These are phyloP conservation scores for Cyclopterus lumpus DNA, from an alignment of 2,797 vertebrate species.

Conservation along the genomic window DNA sequence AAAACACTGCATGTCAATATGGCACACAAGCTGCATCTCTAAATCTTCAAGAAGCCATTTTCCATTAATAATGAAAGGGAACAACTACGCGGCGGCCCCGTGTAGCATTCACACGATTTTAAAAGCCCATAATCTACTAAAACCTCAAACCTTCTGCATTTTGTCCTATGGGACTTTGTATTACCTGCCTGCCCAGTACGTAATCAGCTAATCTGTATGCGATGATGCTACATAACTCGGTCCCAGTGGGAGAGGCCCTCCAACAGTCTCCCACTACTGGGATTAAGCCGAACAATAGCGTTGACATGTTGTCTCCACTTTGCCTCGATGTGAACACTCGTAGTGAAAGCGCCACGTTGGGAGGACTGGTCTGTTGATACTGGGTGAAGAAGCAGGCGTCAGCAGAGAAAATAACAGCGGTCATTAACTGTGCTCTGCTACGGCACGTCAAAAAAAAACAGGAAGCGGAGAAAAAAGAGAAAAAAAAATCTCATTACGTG, in stretches of 20 bases:
- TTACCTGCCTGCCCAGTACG: constrained; percentile 11
- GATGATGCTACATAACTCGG: neutral
- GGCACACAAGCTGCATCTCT: neutral
- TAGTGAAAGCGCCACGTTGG: neutral
- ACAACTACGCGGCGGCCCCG: neutral
- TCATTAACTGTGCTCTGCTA: neutral
- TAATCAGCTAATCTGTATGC: constrained; percentile 35
- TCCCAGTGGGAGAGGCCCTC: constrained; percentile 30
- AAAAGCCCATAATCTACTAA: constrained; percentile 17
- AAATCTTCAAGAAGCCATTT: neutral
- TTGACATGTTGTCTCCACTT: constrained; percentile 34
- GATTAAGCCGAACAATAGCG: constrained; percentile 36
- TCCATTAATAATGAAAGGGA: constrained; percentile 13
- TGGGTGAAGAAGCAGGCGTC: neutral
- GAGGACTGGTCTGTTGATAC: constrained; percentile 1
- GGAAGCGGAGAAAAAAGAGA: neutral
- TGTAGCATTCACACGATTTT: neutral
- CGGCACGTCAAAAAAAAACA: neutral
- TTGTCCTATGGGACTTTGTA: constrained; percentile 7
- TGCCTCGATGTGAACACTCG: constrained; percentile 15
- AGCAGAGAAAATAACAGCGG: neutral
- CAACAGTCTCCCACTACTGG: constrained; percentile 24
- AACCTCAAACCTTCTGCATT: constrained; percentile 3
- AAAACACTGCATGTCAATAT: neutral
- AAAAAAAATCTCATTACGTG: constrained; percentile 16